phyloP scores from a whole-genome alignment of 2,888 invertebrate genomes.

The Trissoscelio sp. region DNA sequence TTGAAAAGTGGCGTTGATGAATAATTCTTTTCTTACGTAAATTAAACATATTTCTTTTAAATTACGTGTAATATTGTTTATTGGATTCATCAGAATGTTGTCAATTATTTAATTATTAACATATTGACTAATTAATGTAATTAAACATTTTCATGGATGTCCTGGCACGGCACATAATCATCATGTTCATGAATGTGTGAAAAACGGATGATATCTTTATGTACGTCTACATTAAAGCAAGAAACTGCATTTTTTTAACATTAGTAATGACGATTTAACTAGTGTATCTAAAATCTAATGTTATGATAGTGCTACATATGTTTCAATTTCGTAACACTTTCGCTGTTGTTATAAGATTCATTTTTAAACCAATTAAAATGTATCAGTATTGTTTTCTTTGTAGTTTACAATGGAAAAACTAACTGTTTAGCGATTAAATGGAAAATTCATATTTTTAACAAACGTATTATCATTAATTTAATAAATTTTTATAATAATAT shows the following conservation, averaged over 20 bases:
- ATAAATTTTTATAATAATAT: too few relatives aligned
- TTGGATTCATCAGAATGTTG: not conserved
- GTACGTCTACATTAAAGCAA: conserved; percentile 4
- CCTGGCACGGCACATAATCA: conserved; percentile 20
- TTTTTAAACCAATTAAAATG: too few relatives aligned
- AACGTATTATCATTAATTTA: too few relatives aligned
- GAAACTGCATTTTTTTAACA: conserved; percentile 25
- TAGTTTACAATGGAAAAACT: too few relatives aligned
- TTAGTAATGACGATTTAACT: conserved; percentile 23
- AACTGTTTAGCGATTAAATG: too few relatives aligned
- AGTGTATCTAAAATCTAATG: conserved; percentile 51
- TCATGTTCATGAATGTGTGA: conserved; percentile 54
- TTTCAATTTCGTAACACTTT: conserved; percentile 46
- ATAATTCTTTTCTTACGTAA: not conserved
- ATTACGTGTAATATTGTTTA: not conserved
- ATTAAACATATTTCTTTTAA: not conserved
- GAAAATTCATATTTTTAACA: too few relatives aligned
- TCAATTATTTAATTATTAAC: conserved; percentile 9
- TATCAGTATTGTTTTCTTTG: too few relatives aligned
- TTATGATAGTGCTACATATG: conserved; percentile 30
- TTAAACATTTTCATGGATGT: conserved; percentile 37
- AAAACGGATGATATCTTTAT: conserved; percentile 42
- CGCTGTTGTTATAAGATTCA: conserved; percentile 22
- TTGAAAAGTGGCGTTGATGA: not conserved
- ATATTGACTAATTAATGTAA: conserved; percentile 36